Percentiles rank a stretch among this genome's conserved stretches.
phyloP scores from a whole-genome alignment of 2,113 vertebrate genomes.

The Tenebrosternarchus preto region DNA sequence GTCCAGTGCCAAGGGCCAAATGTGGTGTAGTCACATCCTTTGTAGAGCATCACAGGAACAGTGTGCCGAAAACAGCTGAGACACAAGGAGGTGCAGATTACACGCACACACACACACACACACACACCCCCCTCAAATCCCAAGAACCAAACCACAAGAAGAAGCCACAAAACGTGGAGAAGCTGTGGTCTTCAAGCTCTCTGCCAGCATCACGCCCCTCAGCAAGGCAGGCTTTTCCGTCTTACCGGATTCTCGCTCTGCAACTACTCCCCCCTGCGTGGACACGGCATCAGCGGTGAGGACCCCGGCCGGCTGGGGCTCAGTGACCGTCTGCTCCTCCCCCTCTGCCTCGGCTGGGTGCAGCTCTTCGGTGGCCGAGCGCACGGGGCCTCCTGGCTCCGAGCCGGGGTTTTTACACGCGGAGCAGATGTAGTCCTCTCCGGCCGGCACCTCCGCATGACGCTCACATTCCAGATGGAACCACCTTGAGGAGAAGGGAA shows the following conservation, averaged over 20 bases:
- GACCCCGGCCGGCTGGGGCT: constrained; percentile 58
- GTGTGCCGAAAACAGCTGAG: no score
- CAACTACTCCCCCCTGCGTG: constrained; percentile 57
- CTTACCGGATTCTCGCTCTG: constrained; percentile 65
- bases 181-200: neutral
- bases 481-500: constrained; percentile 74
- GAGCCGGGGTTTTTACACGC: constrained; percentile 82
- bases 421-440: constrained; percentile 87
- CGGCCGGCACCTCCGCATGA: constrained; percentile 81
- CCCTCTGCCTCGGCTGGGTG: constrained; percentile 63
- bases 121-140: no score
- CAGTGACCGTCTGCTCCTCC: constrained; percentile 61
- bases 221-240: neutral
- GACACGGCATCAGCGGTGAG: neutral
- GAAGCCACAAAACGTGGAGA: neutral
- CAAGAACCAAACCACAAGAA: neutral
- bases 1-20: no score
- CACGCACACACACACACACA: no score
- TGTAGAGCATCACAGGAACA: no score
- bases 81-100: no score
- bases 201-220: neutral
- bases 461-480: constrained; percentile 93
- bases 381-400: constrained; percentile 69
- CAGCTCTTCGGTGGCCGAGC: constrained; percentile 62
- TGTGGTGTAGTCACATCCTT: no score